Percentiles rank a stretch among this genome's conserved stretches.
Conservation (phyloP, 2,113 vertebrate genomes). For the Protobothrops flavoviridis region DNA sequence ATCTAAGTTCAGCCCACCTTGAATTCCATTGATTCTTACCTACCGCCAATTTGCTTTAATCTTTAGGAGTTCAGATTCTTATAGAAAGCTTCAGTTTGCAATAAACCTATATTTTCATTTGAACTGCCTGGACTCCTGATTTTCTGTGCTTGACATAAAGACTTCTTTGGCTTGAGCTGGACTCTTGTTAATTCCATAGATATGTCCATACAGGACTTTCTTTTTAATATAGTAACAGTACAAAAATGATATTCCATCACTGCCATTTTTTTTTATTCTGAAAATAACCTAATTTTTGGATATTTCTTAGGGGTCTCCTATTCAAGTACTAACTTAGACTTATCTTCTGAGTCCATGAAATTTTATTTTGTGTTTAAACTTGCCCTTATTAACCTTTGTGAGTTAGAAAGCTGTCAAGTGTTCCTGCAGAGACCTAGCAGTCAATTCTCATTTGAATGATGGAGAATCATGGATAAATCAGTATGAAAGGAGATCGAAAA, state of each 20-base stretch:
- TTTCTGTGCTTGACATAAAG: neutral
- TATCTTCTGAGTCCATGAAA: neutral
- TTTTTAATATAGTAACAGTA: neutral
- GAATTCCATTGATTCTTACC: neutral
- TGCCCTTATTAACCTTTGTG: neutral
- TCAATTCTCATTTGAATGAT: neutral
- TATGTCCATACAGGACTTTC: neutral
- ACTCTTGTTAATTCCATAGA: neutral
- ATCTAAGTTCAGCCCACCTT: neutral
- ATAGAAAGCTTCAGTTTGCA: neutral
- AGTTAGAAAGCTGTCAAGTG: neutral
- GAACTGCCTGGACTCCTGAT: neutral
- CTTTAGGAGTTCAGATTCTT: neutral
- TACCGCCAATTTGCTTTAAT: neutral
- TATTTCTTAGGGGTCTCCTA: neutral
- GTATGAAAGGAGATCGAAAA: neutral
- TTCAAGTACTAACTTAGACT: neutral
- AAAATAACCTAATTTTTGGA: neutral
- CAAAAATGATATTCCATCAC: neutral
- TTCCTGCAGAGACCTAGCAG: neutral
- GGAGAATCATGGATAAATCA: neutral
- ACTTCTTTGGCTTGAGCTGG: neutral
- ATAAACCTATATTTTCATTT: neutral
- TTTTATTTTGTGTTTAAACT: neutral
- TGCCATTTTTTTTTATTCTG: neutral